Evolutionary conservation across 2,888 invertebrate genomes (phyloP).

Genomic region (Drosophila nr. perissopoda): DNA sequence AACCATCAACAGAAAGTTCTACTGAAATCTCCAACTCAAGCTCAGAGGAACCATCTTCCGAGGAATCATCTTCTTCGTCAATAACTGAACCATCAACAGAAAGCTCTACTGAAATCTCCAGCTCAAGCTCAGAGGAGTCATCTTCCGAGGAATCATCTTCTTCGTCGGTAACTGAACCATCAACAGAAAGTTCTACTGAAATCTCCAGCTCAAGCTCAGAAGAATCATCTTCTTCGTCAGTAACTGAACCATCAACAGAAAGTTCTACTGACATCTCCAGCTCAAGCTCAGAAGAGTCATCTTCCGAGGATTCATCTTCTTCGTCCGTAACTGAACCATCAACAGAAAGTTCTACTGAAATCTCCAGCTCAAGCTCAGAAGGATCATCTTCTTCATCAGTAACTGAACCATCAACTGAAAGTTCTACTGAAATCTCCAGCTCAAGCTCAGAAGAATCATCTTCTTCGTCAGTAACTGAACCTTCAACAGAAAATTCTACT

Average conservation of each 20-base stretch:
- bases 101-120: background rate
- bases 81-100: background rate
- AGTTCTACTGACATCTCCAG: background rate
- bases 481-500: background rate
- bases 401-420: conserved; percentile 2
- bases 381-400: background rate
- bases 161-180: background rate
- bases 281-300: background rate
- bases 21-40: background rate
- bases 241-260: conserved; percentile 2
- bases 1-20: background rate
- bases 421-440: conserved; percentile 2
- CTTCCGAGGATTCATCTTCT: too few species aligned
- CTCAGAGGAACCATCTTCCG: background rate
- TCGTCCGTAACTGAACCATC: background rate
- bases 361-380: background rate
- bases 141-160: background rate
- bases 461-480: conserved; percentile 4
- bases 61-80: background rate
- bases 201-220: background rate
- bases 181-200: conserved; percentile 1
- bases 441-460: background rate
- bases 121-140: background rate
- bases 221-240: background rate
- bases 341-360: conserved; percentile 7